Evolutionary conservation across 2,113 vertebrate genomes (phyloP), one percentile per base, ranked within the genome.

Genomic region (Colinus virginianus): DNA sequence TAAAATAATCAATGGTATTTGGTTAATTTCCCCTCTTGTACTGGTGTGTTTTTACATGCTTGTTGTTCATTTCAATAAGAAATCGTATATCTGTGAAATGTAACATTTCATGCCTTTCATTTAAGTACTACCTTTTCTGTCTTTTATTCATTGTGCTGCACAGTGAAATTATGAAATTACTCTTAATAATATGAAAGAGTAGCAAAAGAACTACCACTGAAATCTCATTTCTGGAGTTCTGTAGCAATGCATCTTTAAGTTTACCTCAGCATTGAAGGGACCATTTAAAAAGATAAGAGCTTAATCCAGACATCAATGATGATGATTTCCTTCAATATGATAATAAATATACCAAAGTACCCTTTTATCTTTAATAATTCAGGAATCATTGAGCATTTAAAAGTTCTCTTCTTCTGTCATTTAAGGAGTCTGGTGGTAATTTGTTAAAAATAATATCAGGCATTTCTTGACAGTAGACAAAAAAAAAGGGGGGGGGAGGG

Each of bases 321-420:
- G 94, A 94, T 93, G 34, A 96, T 97, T 96, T 93, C 90, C 76
- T 97, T 90, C 96, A 86, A 62, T 83, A 42, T 51, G 82, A 93
- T 96, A 97, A 97, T 96, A 98, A 98, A 98, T 97, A 94, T 76
- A 64, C 84, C 32, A 45, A 96, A 98, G 95, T 97, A 90, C 90
- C 92, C 94, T 97, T 96, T 98, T 97, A 94, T 93, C 93, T 97
- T 98, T 97, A 98, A 97, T 97, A 97, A 97, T 98, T 97, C 96
- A 97, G 81, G 82, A 97, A 92, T 94, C 80, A 48, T 86, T 90
- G 93, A 93, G 84, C 95, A 84, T 97, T 97, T 97, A 94, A 97
- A 97, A 83, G 94, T 95, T 96, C 94, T 96, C 70, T 75, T 94
- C 78, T 93, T 97, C 95, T 97, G 92, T 95, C 94, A 64, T 97